Evolutionary conservation across 2,888 invertebrate species (phyloP), one percentile per base, ranked within the genome.

Genomic region (Parelbella ahira): DNA sequence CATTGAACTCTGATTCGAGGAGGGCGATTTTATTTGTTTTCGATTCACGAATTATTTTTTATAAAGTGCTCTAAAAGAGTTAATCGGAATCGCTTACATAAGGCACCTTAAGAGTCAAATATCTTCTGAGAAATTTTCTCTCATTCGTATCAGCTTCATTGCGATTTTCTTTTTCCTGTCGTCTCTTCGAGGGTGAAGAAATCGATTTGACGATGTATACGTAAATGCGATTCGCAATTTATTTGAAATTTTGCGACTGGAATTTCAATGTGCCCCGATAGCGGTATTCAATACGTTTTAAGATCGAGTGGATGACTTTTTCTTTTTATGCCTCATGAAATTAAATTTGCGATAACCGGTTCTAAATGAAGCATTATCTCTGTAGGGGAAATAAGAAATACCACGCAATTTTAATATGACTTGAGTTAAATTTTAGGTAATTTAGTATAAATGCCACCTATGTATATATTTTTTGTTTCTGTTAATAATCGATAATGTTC

Each of bases 191-290:
- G 59, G 15, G 61, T 61, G 68, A 67, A 62, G 63, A 73, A 74
- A 75, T 75, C 73, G 72, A 77, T 74, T 72, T 68, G 56, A 59
- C 62, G 58, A 64, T 61, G 56, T 65, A 62, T 56, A 46, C 46
- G 42, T 43, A 37, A 28, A 43, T 46, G 32, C 30, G 37, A 37
- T 42, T 46, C 28, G 11, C 28, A 46, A 42, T 46, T 46, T 46
- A 46, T 46, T 42, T 32, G 20, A 32, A 37, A 42, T 21, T 32
- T 37, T 27, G 33, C 34, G 37, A 37, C 37, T 33, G 42, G 45
- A 42, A 45, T 45, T 42, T 42, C 32, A 45, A 45, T 45, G 29
- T 18, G 37, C 36, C 33, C 21, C 12, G 32, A 27, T 13, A 30
- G 21, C 41, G 20, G 28, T 8, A 10, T 27, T 41, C 41, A 33